Evolutionary conservation across 2,888 invertebrate species (phyloP), one percentile per base, ranked within the genome.

Genomic region (Helleia helle): DNA sequence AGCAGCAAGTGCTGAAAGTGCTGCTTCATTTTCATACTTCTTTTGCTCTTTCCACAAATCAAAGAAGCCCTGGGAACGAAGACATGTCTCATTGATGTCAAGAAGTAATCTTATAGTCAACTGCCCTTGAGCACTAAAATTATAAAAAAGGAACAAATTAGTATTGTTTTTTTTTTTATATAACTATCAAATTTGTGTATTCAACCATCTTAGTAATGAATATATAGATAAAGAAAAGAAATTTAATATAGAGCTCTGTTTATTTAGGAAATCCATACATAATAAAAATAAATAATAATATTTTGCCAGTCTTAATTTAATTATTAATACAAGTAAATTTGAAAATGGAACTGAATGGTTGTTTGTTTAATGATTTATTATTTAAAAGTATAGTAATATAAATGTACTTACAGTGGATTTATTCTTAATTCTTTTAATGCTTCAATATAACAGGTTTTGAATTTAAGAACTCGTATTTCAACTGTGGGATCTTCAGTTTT

Each of bases 11-110:
- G 89, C 86, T 28, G 84, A 73, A 45, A 97, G 76, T 0, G 97
- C 96, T 41, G 89, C 86, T 53, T 90, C 90, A 68, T 97, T 97
- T 84, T 98, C 98, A 59, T 87, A 80, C 61, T 91, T 91, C 68
- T 97, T 97, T 84, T 96, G 96, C 83, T 91, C 77, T 46, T 87
- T 81, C 90, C 90, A 91, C 29, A 97, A 93, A 79, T 99, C 98
- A 55, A 93, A 91, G 70, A 99, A 98, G 48, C 95, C 94, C 67
- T 93, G 94, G 62, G 95, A 93, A 58, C 93, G 90, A 68, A 98
- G 88, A 62, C 92, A 93, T 62, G 95, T 95, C 77, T 97, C 96
- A 59, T 96, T 93, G 56, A 96, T 91, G 71, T 97, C 96, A 55
- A 99, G 86, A 49, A 99, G 86, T 63, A 93, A 92, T 62, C 98